These are phyloP conservation scores for Acrossocheilus wenchowensis DNA, from an alignment of 2,797 vertebrate genomes.

Conservation along the genomic window DNA sequence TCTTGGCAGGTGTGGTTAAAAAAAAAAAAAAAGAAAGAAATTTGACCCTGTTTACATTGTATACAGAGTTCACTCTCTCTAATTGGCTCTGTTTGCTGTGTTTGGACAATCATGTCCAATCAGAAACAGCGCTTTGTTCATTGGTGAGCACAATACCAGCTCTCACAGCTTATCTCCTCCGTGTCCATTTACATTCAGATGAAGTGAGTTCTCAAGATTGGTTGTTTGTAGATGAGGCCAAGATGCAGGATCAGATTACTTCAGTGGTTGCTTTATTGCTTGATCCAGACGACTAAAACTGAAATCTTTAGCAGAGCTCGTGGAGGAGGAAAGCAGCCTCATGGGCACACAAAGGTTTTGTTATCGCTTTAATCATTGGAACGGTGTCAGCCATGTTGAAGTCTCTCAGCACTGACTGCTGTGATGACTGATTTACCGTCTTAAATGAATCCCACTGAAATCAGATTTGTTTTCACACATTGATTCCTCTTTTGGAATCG, in stretches of 20 bases:
- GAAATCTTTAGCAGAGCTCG: conserved; percentile 16
- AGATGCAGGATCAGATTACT: conserved; percentile 19
- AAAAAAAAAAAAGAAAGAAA: neutral
- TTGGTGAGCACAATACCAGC: neutral
- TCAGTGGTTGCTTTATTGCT: conserved; percentile 3
- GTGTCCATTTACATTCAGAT: conserved; percentile 17
- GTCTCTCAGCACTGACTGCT: conserved; percentile 53
- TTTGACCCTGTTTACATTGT: neutral
- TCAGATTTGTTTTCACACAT: neutral
- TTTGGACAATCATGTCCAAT: conserved; percentile 17
- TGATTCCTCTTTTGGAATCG: neutral
- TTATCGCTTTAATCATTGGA: conserved; percentile 6
- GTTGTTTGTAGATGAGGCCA: conserved; percentile 24
- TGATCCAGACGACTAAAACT: conserved; percentile 11
- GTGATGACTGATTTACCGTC: conserved; percentile 42
- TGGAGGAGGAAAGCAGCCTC: conserved; percentile 22
- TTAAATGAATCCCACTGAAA: conserved; percentile 56
- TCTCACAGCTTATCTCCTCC: conserved; percentile 1
- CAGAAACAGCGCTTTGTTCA: conserved; percentile 4
- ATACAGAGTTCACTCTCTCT: conserved; percentile 1
- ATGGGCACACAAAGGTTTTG: conserved; percentile 5
- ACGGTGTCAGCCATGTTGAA: conserved; percentile 14
- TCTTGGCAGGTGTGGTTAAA: neutral
- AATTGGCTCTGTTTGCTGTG: neutral
- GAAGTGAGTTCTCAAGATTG: conserved; percentile 17